Evolutionary conservation across 1,140 invertebrate species (phyloP), one percentile per base, ranked within the genome.

Genomic region (Anastatus disparis): DNA sequence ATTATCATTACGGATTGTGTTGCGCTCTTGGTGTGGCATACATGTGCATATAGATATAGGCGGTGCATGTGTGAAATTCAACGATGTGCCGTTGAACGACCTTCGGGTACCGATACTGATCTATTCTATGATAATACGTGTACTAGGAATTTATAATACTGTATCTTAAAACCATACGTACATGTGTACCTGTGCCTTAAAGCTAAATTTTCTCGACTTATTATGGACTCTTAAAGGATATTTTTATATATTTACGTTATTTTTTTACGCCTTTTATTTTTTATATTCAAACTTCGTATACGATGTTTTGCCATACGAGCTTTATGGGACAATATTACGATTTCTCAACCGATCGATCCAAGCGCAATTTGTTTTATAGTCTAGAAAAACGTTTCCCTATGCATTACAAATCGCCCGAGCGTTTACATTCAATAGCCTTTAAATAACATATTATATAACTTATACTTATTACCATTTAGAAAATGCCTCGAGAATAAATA

Each of bases 1-100:
- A 78, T 76, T 80, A 79, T 79, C 77, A 78, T 82, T 82, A 80
- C 70, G 78, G 76, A 81, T 80, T 78, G 78, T 52, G 56, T 65
- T 73, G 70, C 75, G n/a, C n/a, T n/a, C n/a, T n/a, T n/a, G n/a
- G n/a, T n/a, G n/a, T n/a, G 31, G 31, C 31, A 35, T n/a, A 35
- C 31, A 10, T 35, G 31, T 35, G 31, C 31, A 35, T 35, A 35
- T 4, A 4, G 10, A 35, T n/a, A n/a, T n/a, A n/a, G n/a, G n/a
- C n/a, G 20, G 71, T 38, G 70, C 59, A 72, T 79, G 79, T 80
- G 78, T 3, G 77, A 77, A 79, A 78, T 74, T 46, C 40, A 72
- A 81, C 79, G 78, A 78, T 77, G 77, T 78, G 61, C 76, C 80
- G 78, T 81, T 81, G 74, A 79, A 78, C 68, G 71, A 67, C 67